Evolutionary conservation across 2,888 invertebrate species (phyloP), one percentile per base, ranked within the genome.

Genomic region (Halictus ligatus): DNA sequence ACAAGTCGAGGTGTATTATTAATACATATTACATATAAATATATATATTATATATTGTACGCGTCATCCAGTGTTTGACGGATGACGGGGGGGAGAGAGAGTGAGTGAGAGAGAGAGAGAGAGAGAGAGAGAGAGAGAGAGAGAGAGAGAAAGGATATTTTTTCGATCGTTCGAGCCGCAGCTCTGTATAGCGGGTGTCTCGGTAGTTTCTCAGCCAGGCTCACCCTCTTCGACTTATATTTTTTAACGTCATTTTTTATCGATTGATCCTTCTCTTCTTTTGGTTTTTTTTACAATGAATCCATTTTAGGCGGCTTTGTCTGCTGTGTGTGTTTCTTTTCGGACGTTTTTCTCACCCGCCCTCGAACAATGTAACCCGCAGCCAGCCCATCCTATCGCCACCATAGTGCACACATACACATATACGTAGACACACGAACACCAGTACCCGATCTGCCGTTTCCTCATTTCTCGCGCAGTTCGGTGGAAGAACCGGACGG

Each of bases 1-100:
- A 88, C 87, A 91, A 92, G 88, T 87, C 90, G 90, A 86, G 87
- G 87, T 92, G 88, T 85, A 88, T 90, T 92, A 91, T 87, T 84
- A 89, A 91, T 90, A 89, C 89, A 90, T 90, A 92, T 92, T 90
- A 92, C 88, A 90, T 88, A 90, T 90, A 91, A 89, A 64, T 86
- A 90, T 91, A 89, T 85, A 88, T 80, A 84, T 81, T 86, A 85
- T 88, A 90, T 88, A 89, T 87, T 87, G 90, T 83, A 71, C 78
- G 78, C 83, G 82, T 85, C 91, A 85, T 81, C 90, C 85, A 76
- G 78, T 77, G 84, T 79, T 64, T 80, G 85, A 85, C 73, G 89
- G 91, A 85, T 85, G 89, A 77, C 79, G 78, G 74, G 64, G 75
- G 84, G 84, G 89, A 12, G 12, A 10, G 85, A 84, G n/a, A n/a